Evolutionary conservation across 2,113 vertebrate genomes (phyloP).

Genomic region (Peromyscus maniculatus): DNA sequence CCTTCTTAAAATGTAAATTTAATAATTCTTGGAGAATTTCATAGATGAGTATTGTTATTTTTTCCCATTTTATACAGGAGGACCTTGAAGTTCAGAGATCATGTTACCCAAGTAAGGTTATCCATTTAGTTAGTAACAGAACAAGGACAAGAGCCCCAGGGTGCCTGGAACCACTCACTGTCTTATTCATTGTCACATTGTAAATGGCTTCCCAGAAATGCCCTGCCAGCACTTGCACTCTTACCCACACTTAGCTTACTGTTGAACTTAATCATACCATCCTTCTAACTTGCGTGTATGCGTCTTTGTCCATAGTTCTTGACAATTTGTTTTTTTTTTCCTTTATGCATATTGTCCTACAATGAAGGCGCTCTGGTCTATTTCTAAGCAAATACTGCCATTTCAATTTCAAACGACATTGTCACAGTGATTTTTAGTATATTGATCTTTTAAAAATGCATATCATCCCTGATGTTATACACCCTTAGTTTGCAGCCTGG

Average conservation of each 20-base stretch:
- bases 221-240: background rate
- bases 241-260: background rate
- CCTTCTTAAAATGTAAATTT: background rate
- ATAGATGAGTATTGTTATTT: background rate
- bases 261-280: background rate
- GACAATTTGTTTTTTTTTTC: background rate
- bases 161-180: background rate
- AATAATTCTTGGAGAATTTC: background rate
- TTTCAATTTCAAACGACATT: background rate
- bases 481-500: background rate
- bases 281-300: background rate
- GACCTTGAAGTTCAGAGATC: background rate
- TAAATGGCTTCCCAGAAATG: background rate
- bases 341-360: background rate
- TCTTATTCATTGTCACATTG: background rate
- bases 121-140: background rate
- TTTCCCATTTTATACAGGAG: background rate
- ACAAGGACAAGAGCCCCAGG: background rate
- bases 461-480: background rate
- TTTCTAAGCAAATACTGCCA: background rate
- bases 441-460: background rate
- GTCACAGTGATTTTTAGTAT: background rate
- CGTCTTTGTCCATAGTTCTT: background rate
- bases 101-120: background rate
- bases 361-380: background rate